Evolutionary conservation across 2,797 vertebrate genomes (phyloP), one percentile per base, ranked within the genome.

Genomic region (Pteropus rufus): DNA sequence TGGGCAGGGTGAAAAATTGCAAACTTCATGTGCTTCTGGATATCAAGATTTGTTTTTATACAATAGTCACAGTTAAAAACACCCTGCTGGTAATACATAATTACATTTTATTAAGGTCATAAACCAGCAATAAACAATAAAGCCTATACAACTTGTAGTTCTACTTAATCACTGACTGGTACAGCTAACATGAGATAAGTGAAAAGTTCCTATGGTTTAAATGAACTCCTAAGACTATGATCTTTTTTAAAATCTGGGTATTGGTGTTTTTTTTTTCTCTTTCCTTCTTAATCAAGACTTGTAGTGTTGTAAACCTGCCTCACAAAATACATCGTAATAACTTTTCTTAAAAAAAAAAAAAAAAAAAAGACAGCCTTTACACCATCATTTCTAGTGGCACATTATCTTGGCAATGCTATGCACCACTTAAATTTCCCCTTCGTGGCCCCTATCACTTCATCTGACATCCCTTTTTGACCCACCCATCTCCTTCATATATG

Each of bases 21-120:
- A 99, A 99, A 99, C 99, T 99, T 99, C 98, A 99, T 99, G 99
- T 99, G 99, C 99, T 99, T 99, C 99, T 99, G 99, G 99, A 99
- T 99, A 99, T 99, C 99, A 99, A 99, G 99, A 99, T 99, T 99
- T 99, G 98, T 99, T 99, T 99, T 99, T 99, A 99, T 99, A 99
- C 99, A 99, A 99, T 99, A 99, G 99, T 99, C 99, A 99, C 99
- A 99, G 99, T 99, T 99, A 99, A 99, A 99, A 99, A 99, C 99
- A 99, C 99, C 99, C 99, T 99, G 99, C 99, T 99, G 99, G 98
- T 99, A 99, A 99, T 99, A 99, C 99, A 99, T 99, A 99, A 99
- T 99, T 99, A 99, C 99, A 99, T 99, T 99, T 99, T 99, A 99
- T 99, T 99, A 99, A 99, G 99, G 99, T 99, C 99, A 99, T 99